Evolutionary conservation across 2,888 invertebrate genomes (phyloP).

Genomic region (Phyto melanocephala): DNA sequence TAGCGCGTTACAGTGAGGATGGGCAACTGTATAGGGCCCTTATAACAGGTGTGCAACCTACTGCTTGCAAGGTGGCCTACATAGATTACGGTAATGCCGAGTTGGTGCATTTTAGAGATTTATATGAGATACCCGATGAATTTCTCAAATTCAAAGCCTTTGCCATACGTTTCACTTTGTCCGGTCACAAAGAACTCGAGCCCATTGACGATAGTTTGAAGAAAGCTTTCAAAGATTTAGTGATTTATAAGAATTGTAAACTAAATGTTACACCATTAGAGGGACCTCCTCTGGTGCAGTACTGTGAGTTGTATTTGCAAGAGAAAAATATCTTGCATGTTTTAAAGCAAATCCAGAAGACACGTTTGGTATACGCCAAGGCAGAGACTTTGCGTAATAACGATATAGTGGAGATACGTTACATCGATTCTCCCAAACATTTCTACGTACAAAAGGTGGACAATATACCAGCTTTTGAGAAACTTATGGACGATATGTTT

Average conservation of each 20-base stretch:
- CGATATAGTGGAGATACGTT: constrained; percentile 77
- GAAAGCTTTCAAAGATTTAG: constrained; percentile 85
- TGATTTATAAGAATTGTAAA: constrained; percentile 82
- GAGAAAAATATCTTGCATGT: constrained; percentile 73
- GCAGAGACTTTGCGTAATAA: constrained; percentile 72
- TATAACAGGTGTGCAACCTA: constrained; percentile 85
- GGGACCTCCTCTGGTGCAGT: constrained; percentile 86
- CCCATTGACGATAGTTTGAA: constrained; percentile 82
- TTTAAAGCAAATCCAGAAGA: constrained; percentile 73
- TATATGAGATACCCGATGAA: constrained; percentile 87
- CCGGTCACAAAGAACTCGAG: constrained; percentile 84
- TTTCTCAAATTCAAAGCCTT: constrained; percentile 86
- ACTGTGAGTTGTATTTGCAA: constrained; percentile 84
- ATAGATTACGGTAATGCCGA: constrained; percentile 91
- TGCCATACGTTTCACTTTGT: constrained; percentile 86
- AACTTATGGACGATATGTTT: constrained; percentile 85
- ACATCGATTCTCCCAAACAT: constrained; percentile 82
- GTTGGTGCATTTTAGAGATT: constrained; percentile 84
- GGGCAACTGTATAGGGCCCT: constrained; percentile 87
- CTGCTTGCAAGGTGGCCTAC: constrained; percentile 87
- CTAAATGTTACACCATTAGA: constrained; percentile 85
- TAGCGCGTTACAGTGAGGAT: constrained; percentile 86
- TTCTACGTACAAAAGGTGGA: constrained; percentile 87
- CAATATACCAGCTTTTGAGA: constrained; percentile 82
- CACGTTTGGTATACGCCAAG: constrained; percentile 73